Percentiles rank a stretch among this genome's conserved stretches.
Evolutionary conservation across 2,797 vertebrate species (phyloP).

Genomic region (Chelonia mydas): DNA sequence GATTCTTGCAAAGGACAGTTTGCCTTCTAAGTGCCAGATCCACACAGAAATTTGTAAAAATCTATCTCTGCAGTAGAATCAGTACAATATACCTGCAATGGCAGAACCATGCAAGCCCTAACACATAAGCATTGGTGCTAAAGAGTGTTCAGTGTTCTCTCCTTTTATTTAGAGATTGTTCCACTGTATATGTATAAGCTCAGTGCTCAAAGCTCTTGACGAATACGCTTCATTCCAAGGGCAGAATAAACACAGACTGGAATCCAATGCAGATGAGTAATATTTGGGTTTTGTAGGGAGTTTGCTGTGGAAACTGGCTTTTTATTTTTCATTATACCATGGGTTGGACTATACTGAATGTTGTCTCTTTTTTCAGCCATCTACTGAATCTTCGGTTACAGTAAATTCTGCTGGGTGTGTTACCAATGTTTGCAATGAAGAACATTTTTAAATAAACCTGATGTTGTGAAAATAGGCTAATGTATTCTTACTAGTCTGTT

Average conservation of each 20-base stretch:
- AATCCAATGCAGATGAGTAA: not conserved
- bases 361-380: not conserved
- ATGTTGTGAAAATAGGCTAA: slow-evolving; percentile 44
- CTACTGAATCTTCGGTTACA: slow-evolving; percentile 45
- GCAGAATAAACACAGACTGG: slow-evolving; percentile 29
- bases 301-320: slow-evolving; percentile 9
- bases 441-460: slow-evolving; percentile 76
- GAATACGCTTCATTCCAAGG: not conserved
- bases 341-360: not conserved
- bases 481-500: slow-evolving; percentile 20
- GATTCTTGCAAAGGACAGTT: slow-evolving; percentile 61
- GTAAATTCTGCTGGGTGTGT: slow-evolving; percentile 51
- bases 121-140: slow-evolving; percentile 72
- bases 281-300: not conserved
- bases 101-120: slow-evolving; percentile 27
- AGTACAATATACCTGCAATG: slow-evolving; percentile 32
- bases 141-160: slow-evolving; percentile 23
- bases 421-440: slow-evolving; percentile 66
- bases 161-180: slow-evolving; percentile 28
- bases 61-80: slow-evolving; percentile 19
- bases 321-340: not conserved
- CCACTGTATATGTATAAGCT: slow-evolving; percentile 47
- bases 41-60: slow-evolving; percentile 51
- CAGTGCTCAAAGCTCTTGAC: slow-evolving; percentile 9
- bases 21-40: slow-evolving; percentile 77